Evolutionary conservation across 2,113 vertebrate species (phyloP).

Genomic region (Catharus fuscescens): DNA sequence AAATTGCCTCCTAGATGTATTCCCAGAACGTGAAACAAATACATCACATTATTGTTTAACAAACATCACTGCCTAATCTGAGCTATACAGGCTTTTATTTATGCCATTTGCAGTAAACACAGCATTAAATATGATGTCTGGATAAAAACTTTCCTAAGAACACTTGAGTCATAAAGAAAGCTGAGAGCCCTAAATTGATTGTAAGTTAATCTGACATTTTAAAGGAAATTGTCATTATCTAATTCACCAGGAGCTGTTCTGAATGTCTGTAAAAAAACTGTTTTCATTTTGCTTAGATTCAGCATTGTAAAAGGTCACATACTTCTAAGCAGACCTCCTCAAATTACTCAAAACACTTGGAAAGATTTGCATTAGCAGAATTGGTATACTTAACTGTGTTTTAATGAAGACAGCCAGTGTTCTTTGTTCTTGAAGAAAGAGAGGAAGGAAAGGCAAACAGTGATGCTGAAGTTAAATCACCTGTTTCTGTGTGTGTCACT

Average conservation of each 20-base stretch:
- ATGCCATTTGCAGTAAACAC: constrained; percentile 25
- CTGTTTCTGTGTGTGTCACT: not conserved
- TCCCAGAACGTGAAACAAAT: constrained; percentile 32
- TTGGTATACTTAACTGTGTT: not conserved
- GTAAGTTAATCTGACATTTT: constrained; percentile 65
- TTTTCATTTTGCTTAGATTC: constrained; percentile 38
- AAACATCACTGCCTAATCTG: not conserved
- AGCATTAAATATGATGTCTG: constrained; percentile 26
- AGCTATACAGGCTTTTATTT: not conserved
- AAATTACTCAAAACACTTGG: not conserved
- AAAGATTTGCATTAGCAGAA: constrained; percentile 5
- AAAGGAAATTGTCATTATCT: constrained; percentile 61
- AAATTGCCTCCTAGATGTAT: constrained; percentile 30
- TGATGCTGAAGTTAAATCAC: constrained; percentile 14
- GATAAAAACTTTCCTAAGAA: constrained; percentile 16
- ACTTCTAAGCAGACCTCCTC: not conserved
- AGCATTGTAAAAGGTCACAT: constrained; percentile 27
- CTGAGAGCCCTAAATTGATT: constrained; percentile 45
- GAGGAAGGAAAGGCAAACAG: not conserved
- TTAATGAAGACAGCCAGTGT: not conserved
- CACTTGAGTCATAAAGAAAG: constrained; percentile 16
- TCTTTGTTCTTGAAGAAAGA: constrained; percentile 16
- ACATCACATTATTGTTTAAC: constrained; percentile 34
- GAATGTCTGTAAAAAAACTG: not conserved
- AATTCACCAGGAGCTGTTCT: not conserved